Evolutionary conservation across 2,888 invertebrate species (phyloP), one percentile per base, ranked within the genome.

Genomic region (Diaprepes abbreviatus): DNA sequence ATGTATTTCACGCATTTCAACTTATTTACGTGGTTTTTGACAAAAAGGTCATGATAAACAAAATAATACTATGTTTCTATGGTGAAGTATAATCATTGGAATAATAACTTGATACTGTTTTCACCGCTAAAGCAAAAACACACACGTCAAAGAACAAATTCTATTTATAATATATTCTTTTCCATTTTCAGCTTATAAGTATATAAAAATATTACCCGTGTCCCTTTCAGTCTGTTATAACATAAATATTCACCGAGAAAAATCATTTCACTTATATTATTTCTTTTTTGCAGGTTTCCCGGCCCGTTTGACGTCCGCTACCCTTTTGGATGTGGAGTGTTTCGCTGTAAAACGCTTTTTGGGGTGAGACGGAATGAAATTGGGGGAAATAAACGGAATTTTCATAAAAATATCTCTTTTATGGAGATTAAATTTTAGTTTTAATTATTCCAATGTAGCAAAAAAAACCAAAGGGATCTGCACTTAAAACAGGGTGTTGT

Each of bases 271-370:
- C 38, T 55, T 21, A 55, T 55, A 38, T 38, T 38, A 55, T 55
- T 55, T 55, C 54, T 55, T 55, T 55, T 55, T 55, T 55, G 55
- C 55, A 55, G 55, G 55, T 55, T 55, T 55, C 55, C 10, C 2
- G 2, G 12, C 1, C 54, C 33, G 33, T 17, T 35, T 17, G 35
- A 33, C 12, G 33, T 35, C 16, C 17, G 9, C 33, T 33, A 17
- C 28, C 35, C 35, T 5, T 12, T n/a, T 35, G 33, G 17, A 38
- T 38, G 36, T 14, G 24, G 16, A 24, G 14, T 24, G 24, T 14
- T 12, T 21, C 33, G 38, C 14, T 38, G 5, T 55, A 24, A 38
- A 21, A 38, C 12, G 55, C n/a, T 38, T 38, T 21, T 35, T 24
- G 1, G 48, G 48, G 48, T 31, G 48, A 50, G 28, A 28, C 2